Percentiles rank a stretch among this genome's conserved stretches.
Evolutionary conservation across 2,888 invertebrate genomes (phyloP).

Genomic region (Crepidodera aurea): DNA sequence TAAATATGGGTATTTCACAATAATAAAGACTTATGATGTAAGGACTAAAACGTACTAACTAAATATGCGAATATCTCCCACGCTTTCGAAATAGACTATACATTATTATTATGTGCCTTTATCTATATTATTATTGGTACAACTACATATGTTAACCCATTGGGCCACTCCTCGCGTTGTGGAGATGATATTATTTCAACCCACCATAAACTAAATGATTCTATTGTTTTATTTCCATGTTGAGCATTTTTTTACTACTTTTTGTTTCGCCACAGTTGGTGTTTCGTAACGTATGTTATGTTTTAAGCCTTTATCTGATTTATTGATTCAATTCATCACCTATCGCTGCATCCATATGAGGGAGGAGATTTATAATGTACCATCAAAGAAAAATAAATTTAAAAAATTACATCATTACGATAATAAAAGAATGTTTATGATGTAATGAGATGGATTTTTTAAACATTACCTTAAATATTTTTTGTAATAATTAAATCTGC

Average conservation of each 20-base stretch:
- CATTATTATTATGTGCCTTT: constrained; percentile 59
- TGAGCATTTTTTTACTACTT: constrained; percentile 19
- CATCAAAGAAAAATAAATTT: no score
- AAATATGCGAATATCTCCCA: constrained; percentile 59
- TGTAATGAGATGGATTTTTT: no score
- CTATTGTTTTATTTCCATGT: constrained; percentile 47
- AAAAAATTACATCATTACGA: no score
- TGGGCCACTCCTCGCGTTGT: constrained; percentile 55
- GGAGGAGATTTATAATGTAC: neutral
- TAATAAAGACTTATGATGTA: constrained; percentile 41
- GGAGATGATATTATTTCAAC: constrained; percentile 57
- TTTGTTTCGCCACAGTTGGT: constrained; percentile 29
- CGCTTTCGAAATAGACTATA: constrained; percentile 54
- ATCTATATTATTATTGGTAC: constrained; percentile 60
- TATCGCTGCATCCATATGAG: neutral
- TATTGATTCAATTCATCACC: constrained; percentile 20
- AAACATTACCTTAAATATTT: no score
- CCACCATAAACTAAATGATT: constrained; percentile 50
- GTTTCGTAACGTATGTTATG: constrained; percentile 36
- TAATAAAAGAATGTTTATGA: no score
- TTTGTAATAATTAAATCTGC: no score
- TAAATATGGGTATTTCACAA: constrained; percentile 34
- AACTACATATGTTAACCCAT: constrained; percentile 56
- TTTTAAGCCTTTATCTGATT: constrained; percentile 28
- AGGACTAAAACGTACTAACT: constrained; percentile 39